Conservation (phyloP, 2,888 invertebrate species). For the Resseliella maxima region DNA sequence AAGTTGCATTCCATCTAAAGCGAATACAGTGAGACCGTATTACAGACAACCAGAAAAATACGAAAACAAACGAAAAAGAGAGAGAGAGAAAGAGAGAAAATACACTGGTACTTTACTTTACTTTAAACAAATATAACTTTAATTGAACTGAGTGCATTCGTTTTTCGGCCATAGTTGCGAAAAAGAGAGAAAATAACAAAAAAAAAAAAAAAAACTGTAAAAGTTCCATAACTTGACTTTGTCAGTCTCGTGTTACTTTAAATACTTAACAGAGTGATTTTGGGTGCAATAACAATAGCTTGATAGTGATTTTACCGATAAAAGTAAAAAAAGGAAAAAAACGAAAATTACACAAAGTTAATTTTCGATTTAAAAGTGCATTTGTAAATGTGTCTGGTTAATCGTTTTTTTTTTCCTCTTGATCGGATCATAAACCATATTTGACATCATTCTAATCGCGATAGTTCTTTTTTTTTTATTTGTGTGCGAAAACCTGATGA, state of each 20-base stretch:
- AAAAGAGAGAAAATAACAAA: not conserved
- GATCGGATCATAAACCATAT: not conserved
- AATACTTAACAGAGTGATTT: conserved; percentile 49
- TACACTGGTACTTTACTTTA: conserved; percentile 29
- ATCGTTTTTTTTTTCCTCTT: not conserved
- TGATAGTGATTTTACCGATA: not conserved
- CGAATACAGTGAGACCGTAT: no score
- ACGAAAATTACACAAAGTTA: not conserved
- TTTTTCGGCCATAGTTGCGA: not conserved
- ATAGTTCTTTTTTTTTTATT: no score
- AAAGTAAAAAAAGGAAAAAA: not conserved
- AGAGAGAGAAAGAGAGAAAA: not conserved
- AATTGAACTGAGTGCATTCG: conserved; percentile 46
- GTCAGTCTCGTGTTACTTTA: conserved; percentile 24
- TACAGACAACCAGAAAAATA: not conserved
- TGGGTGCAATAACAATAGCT: conserved; percentile 26
- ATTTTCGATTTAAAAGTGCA: not conserved
- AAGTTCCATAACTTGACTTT: conserved; percentile 40
- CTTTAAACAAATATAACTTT: conserved; percentile 45
- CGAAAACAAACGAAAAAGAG: not conserved
- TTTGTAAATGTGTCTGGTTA: conserved; percentile 1
- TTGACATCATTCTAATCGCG: not conserved
- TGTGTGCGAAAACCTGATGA: no score
- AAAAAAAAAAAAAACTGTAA: not conserved
- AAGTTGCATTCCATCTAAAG: not conserved